Evolutionary conservation across 2,113 vertebrate genomes (phyloP), one percentile per base, ranked within the genome.

Genomic region (Aegotheles bennettii): DNA sequence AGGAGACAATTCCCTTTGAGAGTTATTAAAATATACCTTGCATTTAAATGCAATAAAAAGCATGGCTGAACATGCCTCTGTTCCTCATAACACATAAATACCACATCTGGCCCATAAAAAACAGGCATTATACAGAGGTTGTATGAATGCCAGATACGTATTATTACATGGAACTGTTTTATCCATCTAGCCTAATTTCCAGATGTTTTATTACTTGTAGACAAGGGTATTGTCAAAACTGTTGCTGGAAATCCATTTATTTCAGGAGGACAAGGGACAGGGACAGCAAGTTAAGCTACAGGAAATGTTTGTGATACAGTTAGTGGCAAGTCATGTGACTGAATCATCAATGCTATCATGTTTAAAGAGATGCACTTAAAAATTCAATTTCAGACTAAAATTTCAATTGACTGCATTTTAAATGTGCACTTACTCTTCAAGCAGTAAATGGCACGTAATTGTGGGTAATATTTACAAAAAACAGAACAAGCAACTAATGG

Each of bases 191-290:
- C 65, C 95, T 97, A 97, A 97, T 98, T 98, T 94, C 97, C 98
- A 98, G 96, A 98, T 97, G 97, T 97, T 98, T 98, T 98, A 97
- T 97, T 97, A 96, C 95, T 96, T 97, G 97, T 96, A 97, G 97
- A 98, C 97, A 98, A 96, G 92, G 96, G 86, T 94, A 96, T 97
- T 97, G 96, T 97, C 96, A 96, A 97, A 97, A 92, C 84, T 92
- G 85, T 96, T 96, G 94, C 95, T 97, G 83, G 84, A 97, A 97
- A 94, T 94, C 94, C 90, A 90, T 97, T 98, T 97, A 89, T 97
- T 97, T 97, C 84, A 93, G 95, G 95, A 95, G 90, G 59, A 84
- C 91, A 89, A 96, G 92, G 61, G 87, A 79, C 70, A 96, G 64
- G 64, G 43, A 80, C 63, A 80, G 71, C 1, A 7, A 33, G 74